Base-by-base conservation (phyloP, 2,888 invertebrate genomes). In the Smittia aterrima region DNA sequence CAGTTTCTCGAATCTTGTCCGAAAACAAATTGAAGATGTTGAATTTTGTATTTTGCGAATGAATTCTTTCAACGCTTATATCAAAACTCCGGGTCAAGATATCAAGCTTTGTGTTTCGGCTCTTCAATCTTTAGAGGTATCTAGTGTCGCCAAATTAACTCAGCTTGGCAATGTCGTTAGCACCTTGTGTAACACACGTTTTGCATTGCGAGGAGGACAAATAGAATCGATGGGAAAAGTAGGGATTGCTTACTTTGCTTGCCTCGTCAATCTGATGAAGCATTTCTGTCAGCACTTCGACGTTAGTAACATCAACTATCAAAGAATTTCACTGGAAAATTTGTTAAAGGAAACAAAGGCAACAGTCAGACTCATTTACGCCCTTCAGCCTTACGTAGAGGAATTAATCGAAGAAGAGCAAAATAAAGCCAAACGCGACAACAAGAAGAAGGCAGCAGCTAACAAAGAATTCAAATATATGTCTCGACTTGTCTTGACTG, bases 251-350 rank as follows among this genome's bases (percentile, higher is more conserved):
- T 70, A 27, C 18, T 70, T 41, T 20, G 25, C 20, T 16, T 70
- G 70, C 27, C 70, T 70, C n/a, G 18, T n/a, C 3, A 70, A 27
- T 25, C 24, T 70, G 20, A 27, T 70, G 27, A 70, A 54, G n/a
- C 70, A 70, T 16, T 54, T 70, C 32, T 41, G 32, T 27, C 41
- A 53, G 25, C 70, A 54, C 22, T 27, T 25, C 27, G 70, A 70
- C 53, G 24, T 70, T n/a, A 70, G 53, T 20, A 70, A 70, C 27
- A 70, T 70, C 4, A 47, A 41, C 24, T 47, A 41, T 16, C 27
- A 70, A 20, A 20, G 16, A 0, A 70, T 32, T 32, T 25, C 25
- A 1, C 13, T 70, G 9, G 70, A 70, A 16, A 27, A 54, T 11
- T 11, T 70, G 7, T 18, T 70, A 9, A 70, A 70, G 27, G 41